Conservation (phyloP, 2,797 vertebrate genomes). For the Tauraco hartlaubi region DNA sequence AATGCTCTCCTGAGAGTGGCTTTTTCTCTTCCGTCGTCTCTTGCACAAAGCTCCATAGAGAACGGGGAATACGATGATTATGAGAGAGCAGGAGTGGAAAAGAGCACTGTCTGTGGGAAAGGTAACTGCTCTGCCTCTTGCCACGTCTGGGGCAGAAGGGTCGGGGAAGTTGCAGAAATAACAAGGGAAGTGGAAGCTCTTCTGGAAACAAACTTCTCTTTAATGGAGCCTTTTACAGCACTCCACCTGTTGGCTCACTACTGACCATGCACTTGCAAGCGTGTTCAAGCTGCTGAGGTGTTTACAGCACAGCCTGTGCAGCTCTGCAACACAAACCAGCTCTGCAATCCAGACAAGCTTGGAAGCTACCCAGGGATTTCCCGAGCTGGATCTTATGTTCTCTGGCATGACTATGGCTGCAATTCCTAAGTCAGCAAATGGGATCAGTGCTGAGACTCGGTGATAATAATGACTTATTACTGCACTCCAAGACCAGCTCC, state of each 20-base stretch:
- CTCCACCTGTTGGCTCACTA: background rate
- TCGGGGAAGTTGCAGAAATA: background rate
- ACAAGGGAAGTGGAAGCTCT: background rate
- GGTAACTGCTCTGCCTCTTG: background rate
- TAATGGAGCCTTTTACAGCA: background rate
- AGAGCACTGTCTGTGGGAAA: background rate
- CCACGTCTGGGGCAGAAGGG: background rate
- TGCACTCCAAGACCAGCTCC: background rate
- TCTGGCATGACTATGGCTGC: slow-evolving; percentile 9
- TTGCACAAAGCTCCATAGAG: background rate
- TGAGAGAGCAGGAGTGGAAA: background rate
- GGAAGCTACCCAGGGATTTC: slow-evolving; percentile 43
- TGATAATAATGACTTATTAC: background rate
- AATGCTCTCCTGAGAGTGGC: background rate
- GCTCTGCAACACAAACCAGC: background rate
- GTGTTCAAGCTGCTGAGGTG: background rate
- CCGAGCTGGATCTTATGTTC: background rate
- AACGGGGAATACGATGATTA: background rate
- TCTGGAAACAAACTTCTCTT: background rate
- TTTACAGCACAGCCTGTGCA: background rate
- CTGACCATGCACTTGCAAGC: background rate
- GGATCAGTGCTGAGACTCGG: background rate
- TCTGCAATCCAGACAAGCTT: slow-evolving; percentile 13
- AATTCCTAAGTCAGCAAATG: background rate
- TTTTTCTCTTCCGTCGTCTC: background rate